Evolutionary conservation across 2,888 invertebrate species (phyloP).

Genomic region (Drepanosiphum platanoidis): DNA sequence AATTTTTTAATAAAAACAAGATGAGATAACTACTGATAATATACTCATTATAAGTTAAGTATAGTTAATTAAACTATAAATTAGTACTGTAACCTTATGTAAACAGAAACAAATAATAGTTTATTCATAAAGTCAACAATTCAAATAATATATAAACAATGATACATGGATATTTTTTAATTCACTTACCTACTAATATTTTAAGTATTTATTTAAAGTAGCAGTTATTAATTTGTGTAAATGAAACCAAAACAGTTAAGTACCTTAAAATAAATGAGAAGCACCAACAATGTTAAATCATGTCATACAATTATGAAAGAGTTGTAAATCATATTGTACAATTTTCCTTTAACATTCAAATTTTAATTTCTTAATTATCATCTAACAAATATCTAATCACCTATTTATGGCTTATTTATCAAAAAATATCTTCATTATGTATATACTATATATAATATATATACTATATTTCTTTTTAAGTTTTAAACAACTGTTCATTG

Average conservation of each 20-base stretch:
- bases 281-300: no score
- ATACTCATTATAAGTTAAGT: neutral
- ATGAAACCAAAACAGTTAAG: constrained; percentile 10
- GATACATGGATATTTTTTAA: neutral
- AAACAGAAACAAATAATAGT: neutral
- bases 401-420: no score
- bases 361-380: neutral
- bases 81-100: neutral
- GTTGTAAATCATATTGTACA: neutral
- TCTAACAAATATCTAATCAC: no score
- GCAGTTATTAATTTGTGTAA: neutral
- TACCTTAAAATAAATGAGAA: neutral
- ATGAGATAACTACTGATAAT: neutral
- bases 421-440: no score
- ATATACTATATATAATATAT: no score
- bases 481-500: neutral
- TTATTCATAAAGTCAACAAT: neutral
- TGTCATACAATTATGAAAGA: no score
- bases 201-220: neutral
- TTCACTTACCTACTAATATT: no score
- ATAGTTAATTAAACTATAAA: no score
- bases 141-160: neutral
- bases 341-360: neutral
- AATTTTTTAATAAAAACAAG: neutral
- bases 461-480: no score